Evolutionary conservation across 1,140 invertebrate genomes (phyloP), one percentile per base, ranked within the genome.

Genomic region (Eciton burchellii): DNA sequence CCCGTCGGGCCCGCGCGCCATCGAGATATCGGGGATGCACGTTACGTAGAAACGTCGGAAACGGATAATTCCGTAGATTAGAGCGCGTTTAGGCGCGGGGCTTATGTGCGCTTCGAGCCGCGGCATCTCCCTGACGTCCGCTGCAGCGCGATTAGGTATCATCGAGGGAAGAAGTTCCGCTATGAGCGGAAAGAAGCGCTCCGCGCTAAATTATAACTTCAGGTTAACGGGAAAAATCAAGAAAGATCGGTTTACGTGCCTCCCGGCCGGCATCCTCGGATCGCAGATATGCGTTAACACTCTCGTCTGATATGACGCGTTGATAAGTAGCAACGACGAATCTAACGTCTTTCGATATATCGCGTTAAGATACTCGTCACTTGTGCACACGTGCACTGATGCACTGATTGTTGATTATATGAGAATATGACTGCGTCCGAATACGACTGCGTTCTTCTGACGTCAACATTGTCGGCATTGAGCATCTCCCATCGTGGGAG

Each of bases 21-120:
- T 52, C 60, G 52, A 24, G 54, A 81, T 84, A 81, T 84, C 68
- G 35, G 21, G 71, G 65, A 43, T 59, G 76, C 56, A 81, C 66
- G 60, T 29, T 72, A 83, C 57, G 66, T 52, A 45, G 62, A 68
- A 70, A 63, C 16, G 84, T 57, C 47, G 63, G 54, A 52, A 84
- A 84, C 54, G 59, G 85, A 87, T 71, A 84, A 88, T 88, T 87
- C 70, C 26, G 66, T 41, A 87, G 86, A 88, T 88, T 88, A 88
- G 66, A 87, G 19, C 57, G 19, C 71, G 59, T 66, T 65, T 87
- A 72, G 68, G 49, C 21, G 47, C 47, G 45, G 19, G 70, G 68
- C 60, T 84, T 86, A 87, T 65, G 73, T 72, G 84, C 84, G 56
- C 73, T 86, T 86, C 74, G 84, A 74, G 11, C 72, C 72, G 59